Evolutionary conservation across 2,113 vertebrate species (phyloP).

Genomic region (Bothrops jararaca): DNA sequence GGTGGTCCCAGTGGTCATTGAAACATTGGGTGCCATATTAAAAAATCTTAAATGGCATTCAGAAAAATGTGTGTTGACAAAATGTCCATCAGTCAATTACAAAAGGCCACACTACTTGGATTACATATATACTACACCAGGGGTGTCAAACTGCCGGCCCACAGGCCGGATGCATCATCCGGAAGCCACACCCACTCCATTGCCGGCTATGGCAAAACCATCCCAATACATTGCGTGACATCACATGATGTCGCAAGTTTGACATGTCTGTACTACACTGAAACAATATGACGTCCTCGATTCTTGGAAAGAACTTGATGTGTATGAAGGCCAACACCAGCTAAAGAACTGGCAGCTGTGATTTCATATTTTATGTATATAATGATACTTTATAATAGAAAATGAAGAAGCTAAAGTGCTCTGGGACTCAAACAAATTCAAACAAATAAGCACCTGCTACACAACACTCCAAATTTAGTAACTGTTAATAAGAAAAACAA

Average conservation of each 20-base stretch:
- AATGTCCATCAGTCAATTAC: neutral
- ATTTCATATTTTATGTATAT: neutral
- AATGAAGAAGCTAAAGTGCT: neutral
- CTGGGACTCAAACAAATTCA: neutral
- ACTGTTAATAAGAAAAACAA: neutral
- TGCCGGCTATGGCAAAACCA: no score
- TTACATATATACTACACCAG: neutral
- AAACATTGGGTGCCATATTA: neutral
- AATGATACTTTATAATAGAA: neutral
- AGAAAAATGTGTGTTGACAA: neutral
- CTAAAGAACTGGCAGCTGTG: neutral
- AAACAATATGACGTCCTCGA: neutral
- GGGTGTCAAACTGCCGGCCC: no score
- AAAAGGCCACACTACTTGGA: neutral
- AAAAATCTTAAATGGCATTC: neutral
- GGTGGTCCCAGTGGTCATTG: neutral
- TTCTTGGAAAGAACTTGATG: neutral
- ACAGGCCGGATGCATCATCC: no score
- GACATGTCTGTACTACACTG: neutral
- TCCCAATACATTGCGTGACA: no score
- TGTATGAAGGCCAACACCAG: neutral
- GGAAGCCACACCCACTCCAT: no score
- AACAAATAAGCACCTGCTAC: neutral
- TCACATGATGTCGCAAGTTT: no score
- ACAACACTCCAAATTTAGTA: neutral